Evolutionary conservation across 1,140 invertebrate species (phyloP).

Genomic region (Aethina tumida): DNA sequence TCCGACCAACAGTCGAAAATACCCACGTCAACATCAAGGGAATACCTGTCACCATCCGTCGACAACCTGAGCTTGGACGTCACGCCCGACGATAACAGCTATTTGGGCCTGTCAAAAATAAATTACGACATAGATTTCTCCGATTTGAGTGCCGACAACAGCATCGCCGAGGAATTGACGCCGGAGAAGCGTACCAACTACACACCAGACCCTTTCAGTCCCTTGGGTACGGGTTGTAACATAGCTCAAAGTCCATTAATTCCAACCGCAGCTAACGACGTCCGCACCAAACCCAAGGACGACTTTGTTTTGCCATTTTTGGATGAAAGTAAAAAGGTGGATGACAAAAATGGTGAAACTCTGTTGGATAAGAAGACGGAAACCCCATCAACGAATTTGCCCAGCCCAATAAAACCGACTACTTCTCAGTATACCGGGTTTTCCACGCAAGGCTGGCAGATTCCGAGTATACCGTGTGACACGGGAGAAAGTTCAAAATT

Average conservation of each 20-base stretch:
- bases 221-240: conserved; percentile 24
- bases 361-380: conserved; percentile 49
- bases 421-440: conserved; percentile 54
- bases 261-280: conserved; percentile 12
- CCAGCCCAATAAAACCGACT: conserved; percentile 46
- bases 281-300: conserved; percentile 17
- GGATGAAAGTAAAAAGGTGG: conserved; percentile 32
- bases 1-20: not conserved
- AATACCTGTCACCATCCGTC: conserved; percentile 24
- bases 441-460: conserved; percentile 53
- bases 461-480: conserved; percentile 63
- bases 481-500: no score
- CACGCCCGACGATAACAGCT: conserved; percentile 47
- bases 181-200: conserved; percentile 28
- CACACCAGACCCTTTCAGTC: conserved; percentile 35
- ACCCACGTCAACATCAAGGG: conserved; percentile 7
- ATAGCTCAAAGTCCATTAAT: conserved; percentile 27
- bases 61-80: conserved; percentile 36
- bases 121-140: conserved; percentile 65
- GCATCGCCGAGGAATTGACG: conserved; percentile 48
- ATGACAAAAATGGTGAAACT: conserved; percentile 41
- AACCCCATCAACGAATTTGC: conserved; percentile 45
- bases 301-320: conserved; percentile 38
- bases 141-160: conserved; percentile 58
- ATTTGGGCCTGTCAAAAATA: conserved; percentile 51